These are phyloP conservation scores for Coryphaenoides rupestris DNA, from an alignment of 2,113 vertebrate genomes.

Conservation along the genomic window DNA sequence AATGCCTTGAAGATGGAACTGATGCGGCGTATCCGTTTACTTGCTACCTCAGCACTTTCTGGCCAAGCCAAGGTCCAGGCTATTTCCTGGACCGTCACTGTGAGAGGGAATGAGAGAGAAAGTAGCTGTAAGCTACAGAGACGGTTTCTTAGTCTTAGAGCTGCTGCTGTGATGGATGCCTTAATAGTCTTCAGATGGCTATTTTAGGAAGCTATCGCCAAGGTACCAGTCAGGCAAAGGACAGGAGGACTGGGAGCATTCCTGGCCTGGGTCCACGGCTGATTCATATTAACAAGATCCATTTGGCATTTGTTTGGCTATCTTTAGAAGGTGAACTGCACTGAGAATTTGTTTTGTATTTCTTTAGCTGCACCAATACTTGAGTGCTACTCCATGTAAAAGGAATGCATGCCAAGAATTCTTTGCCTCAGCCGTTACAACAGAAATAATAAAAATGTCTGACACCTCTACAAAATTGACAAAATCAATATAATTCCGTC, in stretches of 20 bases:
- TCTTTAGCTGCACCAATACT: too few species aligned
- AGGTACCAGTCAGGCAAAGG: constrained; percentile 9
- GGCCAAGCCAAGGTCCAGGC: constrained; percentile 24
- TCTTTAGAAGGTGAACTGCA: too few species aligned
- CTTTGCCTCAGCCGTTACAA: too few species aligned
- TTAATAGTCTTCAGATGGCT: constrained; percentile 20
- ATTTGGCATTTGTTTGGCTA: too few species aligned
- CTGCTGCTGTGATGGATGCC: constrained; percentile 4
- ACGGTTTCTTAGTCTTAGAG: constrained; percentile 5
- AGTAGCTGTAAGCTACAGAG: constrained; percentile 16
- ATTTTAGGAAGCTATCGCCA: constrained; percentile 13
- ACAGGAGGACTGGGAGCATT: not conserved
- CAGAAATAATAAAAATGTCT: too few species aligned
- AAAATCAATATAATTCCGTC: too few species aligned
- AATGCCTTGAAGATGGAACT: constrained; percentile 31
- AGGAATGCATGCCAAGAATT: too few species aligned
- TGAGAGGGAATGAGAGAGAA: not conserved
- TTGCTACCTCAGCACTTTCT: constrained; percentile 35
- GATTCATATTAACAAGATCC: constrained; percentile 16
- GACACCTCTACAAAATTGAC: too few species aligned
- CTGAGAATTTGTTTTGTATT: too few species aligned
- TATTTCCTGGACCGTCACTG: constrained; percentile 24
- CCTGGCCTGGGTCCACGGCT: not conserved
- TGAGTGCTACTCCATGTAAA: too few species aligned
- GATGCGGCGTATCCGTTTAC: constrained; percentile 23